Evolutionary conservation across 2,888 invertebrate species (phyloP).

Genomic region (Ischnura elegans): DNA sequence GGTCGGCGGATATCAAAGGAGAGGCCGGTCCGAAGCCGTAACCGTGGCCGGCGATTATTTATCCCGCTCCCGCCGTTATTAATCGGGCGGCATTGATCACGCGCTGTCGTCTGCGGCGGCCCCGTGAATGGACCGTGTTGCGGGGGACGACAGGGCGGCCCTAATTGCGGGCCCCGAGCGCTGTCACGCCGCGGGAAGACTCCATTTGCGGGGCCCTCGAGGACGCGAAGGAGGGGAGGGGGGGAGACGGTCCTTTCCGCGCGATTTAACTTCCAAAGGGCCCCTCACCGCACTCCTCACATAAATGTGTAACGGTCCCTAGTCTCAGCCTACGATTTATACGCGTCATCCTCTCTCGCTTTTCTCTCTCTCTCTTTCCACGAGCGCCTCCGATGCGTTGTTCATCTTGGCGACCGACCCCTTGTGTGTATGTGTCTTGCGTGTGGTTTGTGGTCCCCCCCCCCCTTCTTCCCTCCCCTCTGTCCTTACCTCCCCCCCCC

Average conservation of each 20-base stretch:
- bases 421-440: neutral
- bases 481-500: neutral
- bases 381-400: neutral
- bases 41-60: neutral
- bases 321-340: no score
- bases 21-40: neutral
- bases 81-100: slow-evolving; percentile 11
- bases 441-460: neutral
- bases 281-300: neutral
- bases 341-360: no score
- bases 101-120: neutral
- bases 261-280: slow-evolving; percentile 9
- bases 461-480: neutral
- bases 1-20: no score
- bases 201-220: neutral
- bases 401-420: no score
- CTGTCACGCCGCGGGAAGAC: slow-evolving; percentile 38
- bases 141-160: neutral
- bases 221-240: neutral
- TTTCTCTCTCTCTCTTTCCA: neutral
- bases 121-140: neutral
- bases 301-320: slow-evolving; percentile 22
- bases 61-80: neutral
- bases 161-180: neutral
- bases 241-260: neutral